Conservation (phyloP, 35 echinoderm and acorn worm species). For the Strongylocentrotus purpuratus region DNA sequence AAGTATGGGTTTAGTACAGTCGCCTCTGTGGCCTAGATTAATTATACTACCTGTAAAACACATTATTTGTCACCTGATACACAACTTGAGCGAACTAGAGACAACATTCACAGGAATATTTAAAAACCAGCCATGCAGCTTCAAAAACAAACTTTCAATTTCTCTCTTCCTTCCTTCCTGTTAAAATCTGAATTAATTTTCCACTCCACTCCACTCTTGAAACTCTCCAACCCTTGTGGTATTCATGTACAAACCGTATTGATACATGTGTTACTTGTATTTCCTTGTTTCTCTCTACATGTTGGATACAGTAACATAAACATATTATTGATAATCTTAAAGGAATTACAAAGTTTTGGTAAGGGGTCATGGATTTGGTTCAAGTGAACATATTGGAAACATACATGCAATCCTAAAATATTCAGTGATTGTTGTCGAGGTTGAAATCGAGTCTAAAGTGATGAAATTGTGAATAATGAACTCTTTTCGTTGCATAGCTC, state of each 20-base stretch:
- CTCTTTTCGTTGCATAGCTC: too few species aligned
- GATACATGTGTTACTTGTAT: background rate
- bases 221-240: too few species aligned
- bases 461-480: too few species aligned
- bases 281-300: background rate
- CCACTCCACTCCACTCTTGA: background rate
- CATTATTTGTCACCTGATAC: background rate
- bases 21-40: too few species aligned
- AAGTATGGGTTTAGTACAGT: too few species aligned
- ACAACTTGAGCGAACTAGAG: background rate
- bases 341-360: too few species aligned
- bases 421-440: too few species aligned
- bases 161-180: background rate
- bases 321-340: background rate
- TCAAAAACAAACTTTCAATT: background rate
- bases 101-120: background rate
- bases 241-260: background rate
- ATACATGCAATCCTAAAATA: too few species aligned
- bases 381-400: too few species aligned
- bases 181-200: background rate
- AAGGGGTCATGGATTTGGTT: too few species aligned
- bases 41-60: too few species aligned
- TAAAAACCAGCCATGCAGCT: background rate
- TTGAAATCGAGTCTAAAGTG: too few species aligned
- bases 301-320: background rate